Conservation (phyloP, 2,797 vertebrate species). For the Sphaeramia orbicularis region DNA sequence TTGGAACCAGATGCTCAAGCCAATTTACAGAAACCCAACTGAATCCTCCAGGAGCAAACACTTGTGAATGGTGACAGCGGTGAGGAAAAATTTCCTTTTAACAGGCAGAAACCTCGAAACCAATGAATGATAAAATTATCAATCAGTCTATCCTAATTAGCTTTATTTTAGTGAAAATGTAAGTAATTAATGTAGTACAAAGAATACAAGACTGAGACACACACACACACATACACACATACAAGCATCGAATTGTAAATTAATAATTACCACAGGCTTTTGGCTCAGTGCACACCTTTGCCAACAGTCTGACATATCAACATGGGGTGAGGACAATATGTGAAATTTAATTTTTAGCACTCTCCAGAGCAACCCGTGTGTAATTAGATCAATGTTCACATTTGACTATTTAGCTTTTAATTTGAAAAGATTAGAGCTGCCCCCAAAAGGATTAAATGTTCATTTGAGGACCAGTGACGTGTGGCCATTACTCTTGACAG, state of each 20-base stretch:
- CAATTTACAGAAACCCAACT: no score
- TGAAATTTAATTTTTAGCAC: constrained; percentile 58
- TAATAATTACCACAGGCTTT: constrained; percentile 8
- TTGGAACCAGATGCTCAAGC: no score
- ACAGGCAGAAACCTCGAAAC: no score
- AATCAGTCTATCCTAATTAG: no score
- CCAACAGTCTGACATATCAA: constrained; percentile 28
- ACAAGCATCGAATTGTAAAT: constrained; percentile 9
- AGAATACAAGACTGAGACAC: no score
- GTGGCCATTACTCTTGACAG: constrained; percentile 91
- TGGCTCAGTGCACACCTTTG: constrained; percentile 9
- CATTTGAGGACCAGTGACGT: constrained; percentile 85
- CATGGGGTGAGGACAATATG: constrained; percentile 30
- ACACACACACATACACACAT: background rate
- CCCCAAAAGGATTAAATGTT: constrained; percentile 88
- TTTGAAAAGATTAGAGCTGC: constrained; percentile 96
- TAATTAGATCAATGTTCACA: constrained; percentile 97
- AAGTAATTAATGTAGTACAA: no score
- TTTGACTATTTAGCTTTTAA: constrained; percentile 95
- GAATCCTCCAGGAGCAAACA: no score
- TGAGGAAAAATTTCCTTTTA: no score
- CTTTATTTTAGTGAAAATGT: no score
- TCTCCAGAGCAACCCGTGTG: constrained; percentile 84
- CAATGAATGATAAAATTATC: no score
- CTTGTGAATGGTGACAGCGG: no score